phyloP scores from a whole-genome alignment of 2,888 invertebrate genomes.

The Andrena chrysosceles region DNA sequence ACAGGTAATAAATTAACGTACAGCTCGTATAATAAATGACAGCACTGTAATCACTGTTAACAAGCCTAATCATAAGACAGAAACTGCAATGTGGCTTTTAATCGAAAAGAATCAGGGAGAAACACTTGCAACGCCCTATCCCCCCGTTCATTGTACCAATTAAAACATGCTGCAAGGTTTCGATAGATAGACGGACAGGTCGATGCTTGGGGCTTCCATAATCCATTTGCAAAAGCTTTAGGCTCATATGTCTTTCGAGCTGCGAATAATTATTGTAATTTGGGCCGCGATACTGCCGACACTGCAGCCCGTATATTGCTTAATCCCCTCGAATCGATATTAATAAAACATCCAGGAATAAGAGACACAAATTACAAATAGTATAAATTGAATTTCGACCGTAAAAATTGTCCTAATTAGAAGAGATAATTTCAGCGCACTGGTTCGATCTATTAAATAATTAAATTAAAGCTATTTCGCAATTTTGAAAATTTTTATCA shows the following conservation, averaged over 20 bases:
- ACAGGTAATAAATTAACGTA: too few species aligned
- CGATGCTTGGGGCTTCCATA: constrained; percentile 79
- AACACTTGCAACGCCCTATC: constrained; percentile 42
- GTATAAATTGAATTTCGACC: too few species aligned
- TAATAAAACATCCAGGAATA: neutral
- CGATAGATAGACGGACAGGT: constrained; percentile 75
- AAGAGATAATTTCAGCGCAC: too few species aligned
- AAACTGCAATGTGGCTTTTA: neutral
- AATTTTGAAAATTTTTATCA: too few species aligned
- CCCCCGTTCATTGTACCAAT: constrained; percentile 69
- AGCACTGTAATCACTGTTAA: too few species aligned
- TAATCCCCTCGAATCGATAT: neutral
- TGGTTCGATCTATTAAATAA: too few species aligned
- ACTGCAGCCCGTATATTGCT: neutral
- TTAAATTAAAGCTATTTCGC: too few species aligned
- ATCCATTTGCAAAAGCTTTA: constrained; percentile 78
- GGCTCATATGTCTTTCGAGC: constrained; percentile 70
- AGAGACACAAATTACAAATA: too few species aligned
- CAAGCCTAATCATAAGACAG: too few species aligned
- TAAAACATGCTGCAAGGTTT: constrained; percentile 77
- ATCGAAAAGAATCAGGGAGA: neutral
- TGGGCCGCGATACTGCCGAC: constrained; percentile 38
- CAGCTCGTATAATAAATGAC: too few species aligned
- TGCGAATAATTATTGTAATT: constrained; percentile 63
- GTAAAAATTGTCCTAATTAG: too few species aligned